Evolutionary conservation across 2,888 invertebrate species (phyloP), one percentile per base, ranked within the genome.

Genomic region (Hyppa rectilinea): DNA sequence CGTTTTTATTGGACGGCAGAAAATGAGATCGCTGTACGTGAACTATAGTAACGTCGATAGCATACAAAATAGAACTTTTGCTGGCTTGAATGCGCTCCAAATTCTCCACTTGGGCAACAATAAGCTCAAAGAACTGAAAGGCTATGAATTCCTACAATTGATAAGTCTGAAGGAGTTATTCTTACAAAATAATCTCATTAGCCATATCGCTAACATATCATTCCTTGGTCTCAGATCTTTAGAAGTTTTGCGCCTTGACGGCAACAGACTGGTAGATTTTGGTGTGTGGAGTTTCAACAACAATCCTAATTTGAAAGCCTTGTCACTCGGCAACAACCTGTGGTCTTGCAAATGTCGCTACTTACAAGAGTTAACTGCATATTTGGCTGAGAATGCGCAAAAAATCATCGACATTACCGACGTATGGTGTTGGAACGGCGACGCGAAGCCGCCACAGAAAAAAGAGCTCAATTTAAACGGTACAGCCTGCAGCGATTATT

Each of bases 301-400:
- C 90, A 97, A 98, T 89, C 95, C 96, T 26, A 96, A 97, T 82
- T 95, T 98, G 81, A 97, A 96, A 85, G 97, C 98, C 74, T 92
- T 99, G 82, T 97, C 97, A 14, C 96, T 99, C 69, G 98, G 98
- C 20, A 97, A 97, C 85, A 99, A 99, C 92, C 97, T 97, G 76
- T 99, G 99, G 99, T 98, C 98, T 52, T 99, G 99, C 90, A 97
- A 98, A 85, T 99, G 99, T 94, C 97, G 98, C 90, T 98, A 98
- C 94, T 96, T 99, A 87, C 98, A 98, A 92, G 98, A 98, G 87
- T 96, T 98, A 85, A 98, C 98, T 73, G 96, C 97, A 81, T 98
- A 98, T 97, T 97, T 98, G 76, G 97, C 97, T 45, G 98, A 98
- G 90, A 98, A 98, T 91, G 97, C 97, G 75, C 97, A 97, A 91